These are phyloP conservation scores for Rugalucina vietnamica DNA, from an alignment of 2,888 invertebrate genomes.

Conservation along the genomic window DNA sequence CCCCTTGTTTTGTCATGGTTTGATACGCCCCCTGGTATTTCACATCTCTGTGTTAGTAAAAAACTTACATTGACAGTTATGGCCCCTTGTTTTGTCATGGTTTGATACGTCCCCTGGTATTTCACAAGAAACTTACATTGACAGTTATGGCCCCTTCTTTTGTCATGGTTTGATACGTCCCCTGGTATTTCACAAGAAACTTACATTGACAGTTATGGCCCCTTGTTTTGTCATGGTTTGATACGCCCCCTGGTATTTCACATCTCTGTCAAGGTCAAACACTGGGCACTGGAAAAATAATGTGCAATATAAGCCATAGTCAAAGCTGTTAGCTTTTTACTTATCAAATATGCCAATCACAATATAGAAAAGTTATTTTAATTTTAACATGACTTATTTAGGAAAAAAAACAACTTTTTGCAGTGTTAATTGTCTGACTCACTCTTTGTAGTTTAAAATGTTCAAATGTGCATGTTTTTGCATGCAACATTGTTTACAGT, in stretches of 20 bases:
- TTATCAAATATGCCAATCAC: too few relatives aligned
- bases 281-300: constrained; percentile 89
- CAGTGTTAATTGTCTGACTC: too few relatives aligned
- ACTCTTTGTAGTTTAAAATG: too few relatives aligned
- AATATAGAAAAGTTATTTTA: too few relatives aligned
- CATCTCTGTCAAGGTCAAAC: constrained; percentile 91
- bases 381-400: too few relatives aligned
- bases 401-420: too few relatives aligned
- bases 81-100: constrained; percentile 90
- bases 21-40: constrained; percentile 89
- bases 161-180: constrained; percentile 89
- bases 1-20: constrained; percentile 91
- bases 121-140: constrained; percentile 89
- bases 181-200: constrained; percentile 87
- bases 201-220: constrained; percentile 90
- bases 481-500: too few relatives aligned
- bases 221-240: constrained; percentile 91
- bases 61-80: constrained; percentile 91
- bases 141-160: constrained; percentile 91
- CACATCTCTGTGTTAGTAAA: constrained; percentile 91
- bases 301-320: too few relatives aligned
- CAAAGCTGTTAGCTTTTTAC: too few relatives aligned
- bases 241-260: constrained; percentile 88
- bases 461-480: too few relatives aligned
- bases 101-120: too few relatives aligned